Conservation (phyloP, 1,140 invertebrate genomes). For the Paraescarpia echinospica region DNA sequence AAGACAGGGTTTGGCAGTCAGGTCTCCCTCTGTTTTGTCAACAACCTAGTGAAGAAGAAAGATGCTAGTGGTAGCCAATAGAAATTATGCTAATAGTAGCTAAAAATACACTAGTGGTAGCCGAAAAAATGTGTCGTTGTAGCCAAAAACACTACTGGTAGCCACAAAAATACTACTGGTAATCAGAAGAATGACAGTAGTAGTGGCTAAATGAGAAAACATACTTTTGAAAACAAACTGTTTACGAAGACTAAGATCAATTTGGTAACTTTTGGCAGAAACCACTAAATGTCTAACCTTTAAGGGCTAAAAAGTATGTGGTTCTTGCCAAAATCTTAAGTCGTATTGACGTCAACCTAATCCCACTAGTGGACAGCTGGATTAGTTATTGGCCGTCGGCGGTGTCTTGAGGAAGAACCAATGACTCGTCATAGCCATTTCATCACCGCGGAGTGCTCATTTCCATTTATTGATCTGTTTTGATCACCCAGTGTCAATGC, state of each 20-base stretch:
- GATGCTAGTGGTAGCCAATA: neutral
- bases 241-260: neutral
- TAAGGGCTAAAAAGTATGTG: neutral
- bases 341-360: neutral
- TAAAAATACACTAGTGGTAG: neutral
- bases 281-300: neutral
- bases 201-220: neutral
- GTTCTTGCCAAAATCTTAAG: neutral
- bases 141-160: neutral
- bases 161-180: neutral
- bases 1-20: neutral
- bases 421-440: neutral
- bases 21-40: neutral
- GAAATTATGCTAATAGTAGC: neutral
- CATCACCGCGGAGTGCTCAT: neutral
- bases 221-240: neutral
- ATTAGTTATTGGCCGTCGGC: neutral
- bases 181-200: neutral
- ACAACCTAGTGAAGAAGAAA: neutral
- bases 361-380: neutral
- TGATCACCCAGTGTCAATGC: neutral
- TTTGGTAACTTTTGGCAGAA: neutral
- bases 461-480: conserved; percentile 6
- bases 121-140: neutral
- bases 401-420: neutral